Conservation (phyloP, 2,113 vertebrate species). For the Xiphophorus hellerii region DNA sequence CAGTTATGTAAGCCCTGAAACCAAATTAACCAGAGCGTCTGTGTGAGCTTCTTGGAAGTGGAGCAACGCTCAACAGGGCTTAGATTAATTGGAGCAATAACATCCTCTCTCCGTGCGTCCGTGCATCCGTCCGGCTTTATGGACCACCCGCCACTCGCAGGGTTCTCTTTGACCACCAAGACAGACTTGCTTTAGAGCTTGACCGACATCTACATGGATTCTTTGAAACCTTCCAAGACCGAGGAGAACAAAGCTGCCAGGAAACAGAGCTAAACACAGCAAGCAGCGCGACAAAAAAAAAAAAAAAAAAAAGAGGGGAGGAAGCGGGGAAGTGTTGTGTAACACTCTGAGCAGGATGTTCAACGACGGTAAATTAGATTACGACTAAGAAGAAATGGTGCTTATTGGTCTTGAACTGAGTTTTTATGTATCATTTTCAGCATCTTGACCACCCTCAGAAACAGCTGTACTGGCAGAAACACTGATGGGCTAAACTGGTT, state of each 20-base stretch:
- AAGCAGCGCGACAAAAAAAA: background rate
- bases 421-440: background rate
- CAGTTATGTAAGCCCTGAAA: constrained; percentile 57
- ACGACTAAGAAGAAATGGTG: constrained; percentile 13
- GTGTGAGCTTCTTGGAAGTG: constrained; percentile 44
- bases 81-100: constrained; percentile 61
- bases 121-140: constrained; percentile 22
- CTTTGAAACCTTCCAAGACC: constrained; percentile 41
- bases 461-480: background rate
- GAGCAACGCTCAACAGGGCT: constrained; percentile 45
- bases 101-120: constrained; percentile 29
- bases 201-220: constrained; percentile 42
- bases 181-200: constrained; percentile 33
- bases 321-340: constrained; percentile 30
- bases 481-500: background rate
- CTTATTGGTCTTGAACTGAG: no score
- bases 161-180: constrained; percentile 37
- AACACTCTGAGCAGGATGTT: constrained; percentile 39
- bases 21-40: constrained; percentile 36
- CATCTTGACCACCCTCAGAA: background rate
- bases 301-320: background rate
- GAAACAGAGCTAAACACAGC: constrained; percentile 39
- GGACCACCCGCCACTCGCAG: constrained; percentile 43
- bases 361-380: constrained; percentile 38
- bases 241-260: constrained; percentile 50